Evolutionary conservation across 2,888 invertebrate species (phyloP).

Genomic region (Busseola fusca): DNA sequence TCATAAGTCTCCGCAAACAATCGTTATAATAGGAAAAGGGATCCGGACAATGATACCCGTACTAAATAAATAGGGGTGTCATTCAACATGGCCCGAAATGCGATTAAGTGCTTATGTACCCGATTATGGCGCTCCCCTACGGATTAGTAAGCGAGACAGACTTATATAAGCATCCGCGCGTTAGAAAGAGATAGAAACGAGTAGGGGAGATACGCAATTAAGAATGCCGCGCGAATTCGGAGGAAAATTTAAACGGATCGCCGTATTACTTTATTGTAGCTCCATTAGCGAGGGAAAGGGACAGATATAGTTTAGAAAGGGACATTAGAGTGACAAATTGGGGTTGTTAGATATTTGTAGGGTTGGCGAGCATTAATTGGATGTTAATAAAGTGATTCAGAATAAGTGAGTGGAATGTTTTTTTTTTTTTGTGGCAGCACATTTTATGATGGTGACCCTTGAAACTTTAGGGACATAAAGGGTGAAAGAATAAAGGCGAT

Average conservation of each 20-base stretch:
- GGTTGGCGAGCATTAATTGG: conserved; percentile 61
- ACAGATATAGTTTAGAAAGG: conserved; percentile 67
- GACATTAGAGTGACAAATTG: conserved; percentile 74
- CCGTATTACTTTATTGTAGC: conserved; percentile 88
- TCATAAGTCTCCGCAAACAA: conserved; percentile 84
- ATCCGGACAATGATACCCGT: conserved; percentile 69
- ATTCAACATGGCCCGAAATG: conserved; percentile 82
- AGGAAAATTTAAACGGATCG: conserved; percentile 88
- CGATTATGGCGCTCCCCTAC: conserved; percentile 82
- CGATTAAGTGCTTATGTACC: conserved; percentile 88
- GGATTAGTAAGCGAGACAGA: conserved; percentile 75
- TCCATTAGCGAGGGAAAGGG: conserved; percentile 83
- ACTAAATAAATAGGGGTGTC: conserved; percentile 85
- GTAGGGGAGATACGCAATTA: conserved; percentile 86
- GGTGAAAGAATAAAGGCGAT: conserved; percentile 3
- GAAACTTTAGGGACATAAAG: conserved; percentile 13
- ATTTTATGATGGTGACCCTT: conserved; percentile 30
- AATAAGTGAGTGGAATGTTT: conserved; percentile 49
- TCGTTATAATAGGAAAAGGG: conserved; percentile 81
- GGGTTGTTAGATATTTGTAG: conserved; percentile 71
- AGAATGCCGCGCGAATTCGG: conserved; percentile 84
- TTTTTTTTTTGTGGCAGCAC: conserved; percentile 29
- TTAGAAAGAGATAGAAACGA: conserved; percentile 68
- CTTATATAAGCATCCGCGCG: conserved; percentile 50
- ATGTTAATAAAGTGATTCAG: conserved; percentile 64